Conservation (phyloP, 2,797 vertebrate species). For the Cyclopterus lumpus region DNA sequence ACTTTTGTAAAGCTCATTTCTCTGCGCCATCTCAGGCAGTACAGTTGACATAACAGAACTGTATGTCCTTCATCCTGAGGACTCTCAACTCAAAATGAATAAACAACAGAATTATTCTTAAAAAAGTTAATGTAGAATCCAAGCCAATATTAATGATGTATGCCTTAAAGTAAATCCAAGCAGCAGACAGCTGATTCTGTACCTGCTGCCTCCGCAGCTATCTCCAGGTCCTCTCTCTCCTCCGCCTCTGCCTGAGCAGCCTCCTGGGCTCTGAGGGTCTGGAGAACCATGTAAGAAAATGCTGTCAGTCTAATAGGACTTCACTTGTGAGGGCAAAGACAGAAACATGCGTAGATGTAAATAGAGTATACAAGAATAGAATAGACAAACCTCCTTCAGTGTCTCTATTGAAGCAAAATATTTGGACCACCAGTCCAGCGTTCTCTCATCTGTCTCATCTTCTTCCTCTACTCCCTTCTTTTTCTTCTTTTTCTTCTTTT, state of each 20-base stretch:
- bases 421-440: conserved; percentile 99
- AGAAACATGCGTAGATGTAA: not conserved
- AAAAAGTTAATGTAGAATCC: conserved; percentile 1
- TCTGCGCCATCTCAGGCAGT: not conserved
- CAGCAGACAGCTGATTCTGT: conserved; percentile 28
- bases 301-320: not conserved
- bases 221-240: conserved; percentile 93
- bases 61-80: not conserved
- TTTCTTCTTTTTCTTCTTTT: conserved; percentile 94
- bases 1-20: too few relatives aligned
- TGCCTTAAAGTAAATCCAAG: conserved; percentile 1
- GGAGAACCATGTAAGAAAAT: conserved; percentile 23
- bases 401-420: conserved; percentile 98
- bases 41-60: not conserved
- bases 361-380: not conserved
- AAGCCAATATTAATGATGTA: not conserved
- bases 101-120: not conserved
- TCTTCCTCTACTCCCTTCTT: conserved; percentile 89
- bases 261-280: conserved; percentile 93
- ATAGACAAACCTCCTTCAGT: conserved; percentile 90
- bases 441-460: conserved; percentile 92
- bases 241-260: conserved; percentile 89
- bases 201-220: conserved; percentile 84
- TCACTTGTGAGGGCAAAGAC: not conserved
- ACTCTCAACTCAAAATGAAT: not conserved